These are phyloP conservation scores for Drosophila pseudotalamancana DNA, from an alignment of 2,888 invertebrate genomes.

Conservation along the genomic window DNA sequence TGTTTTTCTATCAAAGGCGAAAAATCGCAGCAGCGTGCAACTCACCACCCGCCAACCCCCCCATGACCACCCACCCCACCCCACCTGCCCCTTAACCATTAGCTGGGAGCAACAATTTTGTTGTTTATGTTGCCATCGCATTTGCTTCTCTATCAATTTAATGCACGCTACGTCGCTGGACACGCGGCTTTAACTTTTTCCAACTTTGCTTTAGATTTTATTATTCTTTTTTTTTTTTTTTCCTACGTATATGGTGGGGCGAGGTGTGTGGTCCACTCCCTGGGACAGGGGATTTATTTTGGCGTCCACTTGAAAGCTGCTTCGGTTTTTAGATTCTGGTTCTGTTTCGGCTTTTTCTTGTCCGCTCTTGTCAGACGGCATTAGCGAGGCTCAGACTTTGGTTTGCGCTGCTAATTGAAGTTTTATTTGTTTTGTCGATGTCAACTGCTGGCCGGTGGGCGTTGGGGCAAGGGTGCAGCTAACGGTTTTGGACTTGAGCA, in stretches of 20 bases:
- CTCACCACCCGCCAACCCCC: neutral
- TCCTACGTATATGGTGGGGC: neutral
- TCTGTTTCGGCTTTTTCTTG: constrained; percentile 29
- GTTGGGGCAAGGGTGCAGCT: too few species aligned
- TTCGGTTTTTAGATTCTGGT: constrained; percentile 46
- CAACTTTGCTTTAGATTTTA: constrained; percentile 20
- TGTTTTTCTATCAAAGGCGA: constrained; percentile 77
- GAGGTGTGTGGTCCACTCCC: too few species aligned
- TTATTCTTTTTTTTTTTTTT: constrained; percentile 3
- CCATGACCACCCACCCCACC: too few species aligned
- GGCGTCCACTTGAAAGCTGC: constrained; percentile 47
- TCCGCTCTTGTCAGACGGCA: constrained; percentile 45
- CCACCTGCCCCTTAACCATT: constrained; percentile 16
- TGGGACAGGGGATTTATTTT: constrained; percentile 6
- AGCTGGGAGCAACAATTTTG: constrained; percentile 40
- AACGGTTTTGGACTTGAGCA: neutral
- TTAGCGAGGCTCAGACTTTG: constrained; percentile 57
- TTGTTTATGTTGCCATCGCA: constrained; percentile 47
- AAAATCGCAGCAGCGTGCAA: constrained; percentile 59
- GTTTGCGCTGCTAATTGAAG: constrained; percentile 71
- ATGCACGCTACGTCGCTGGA: constrained; percentile 63
- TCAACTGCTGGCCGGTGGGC: neutral
- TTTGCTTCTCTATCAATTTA: constrained; percentile 63
- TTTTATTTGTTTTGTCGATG: constrained; percentile 46
- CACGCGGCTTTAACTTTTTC: constrained; percentile 68